Conservation (phyloP, 2,113 vertebrate species). For the Microtus montanus region DNA sequence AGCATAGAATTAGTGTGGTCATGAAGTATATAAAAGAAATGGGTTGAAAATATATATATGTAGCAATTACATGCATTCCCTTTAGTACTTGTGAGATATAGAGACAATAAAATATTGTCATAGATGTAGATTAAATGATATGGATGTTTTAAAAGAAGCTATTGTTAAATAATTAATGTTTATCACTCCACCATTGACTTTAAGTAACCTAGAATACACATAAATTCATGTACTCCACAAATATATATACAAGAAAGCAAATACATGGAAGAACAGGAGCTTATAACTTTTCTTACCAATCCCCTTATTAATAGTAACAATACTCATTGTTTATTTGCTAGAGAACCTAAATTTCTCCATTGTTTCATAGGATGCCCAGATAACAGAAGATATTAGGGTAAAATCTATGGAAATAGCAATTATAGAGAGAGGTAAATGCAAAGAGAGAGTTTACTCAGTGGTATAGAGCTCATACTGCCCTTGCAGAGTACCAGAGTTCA, state of each 20-base stretch:
- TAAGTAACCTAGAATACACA: not conserved
- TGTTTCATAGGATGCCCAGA: not conserved
- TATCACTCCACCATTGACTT: not conserved
- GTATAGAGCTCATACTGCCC: not conserved
- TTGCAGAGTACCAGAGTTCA: not conserved
- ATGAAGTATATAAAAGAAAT: not conserved
- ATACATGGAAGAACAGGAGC: not conserved
- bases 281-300: not conserved
- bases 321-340: not conserved
- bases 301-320: not conserved
- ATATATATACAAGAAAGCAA: not conserved
- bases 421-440: not conserved
- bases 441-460: not conserved
- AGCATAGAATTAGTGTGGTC: not conserved
- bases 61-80: not conserved
- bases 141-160: not conserved
- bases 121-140: not conserved
- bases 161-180: not conserved
- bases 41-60: not conserved
- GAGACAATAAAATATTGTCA: not conserved
- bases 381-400: not conserved
- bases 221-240: not conserved
- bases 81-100: not conserved
- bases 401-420: not conserved
- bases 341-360: accelerated